phyloP scores from a whole-genome alignment of 2,113 vertebrate species.

The Parotia lawesii region DNA sequence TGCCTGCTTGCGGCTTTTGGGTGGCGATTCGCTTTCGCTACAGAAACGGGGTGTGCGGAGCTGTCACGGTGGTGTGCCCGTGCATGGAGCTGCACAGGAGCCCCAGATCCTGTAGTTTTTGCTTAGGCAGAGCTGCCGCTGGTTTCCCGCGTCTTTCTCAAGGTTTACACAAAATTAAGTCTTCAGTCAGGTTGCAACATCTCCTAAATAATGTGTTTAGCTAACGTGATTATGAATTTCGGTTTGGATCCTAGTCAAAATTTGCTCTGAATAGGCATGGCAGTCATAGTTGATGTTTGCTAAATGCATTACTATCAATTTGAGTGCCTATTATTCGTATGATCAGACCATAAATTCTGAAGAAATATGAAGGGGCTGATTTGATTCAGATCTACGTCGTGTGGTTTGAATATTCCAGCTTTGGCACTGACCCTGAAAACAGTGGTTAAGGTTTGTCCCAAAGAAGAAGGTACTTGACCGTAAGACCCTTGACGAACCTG shows the following conservation, averaged over 20 bases:
- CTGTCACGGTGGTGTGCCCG: background rate
- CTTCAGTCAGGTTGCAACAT: background rate
- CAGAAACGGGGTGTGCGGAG: background rate
- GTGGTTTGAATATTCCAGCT: background rate
- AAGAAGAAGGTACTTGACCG: background rate
- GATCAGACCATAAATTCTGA: background rate
- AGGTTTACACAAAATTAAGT: background rate
- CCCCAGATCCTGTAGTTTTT: background rate
- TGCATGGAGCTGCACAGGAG: background rate
- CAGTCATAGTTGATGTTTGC: background rate
- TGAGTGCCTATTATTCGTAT: background rate
- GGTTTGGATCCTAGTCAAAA: background rate
- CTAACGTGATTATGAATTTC: background rate
- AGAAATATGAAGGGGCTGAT: background rate
- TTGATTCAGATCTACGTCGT: fast-evolving
- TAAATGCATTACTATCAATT: background rate
- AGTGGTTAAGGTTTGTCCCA: background rate
- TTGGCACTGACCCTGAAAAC: background rate
- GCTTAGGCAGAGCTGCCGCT: background rate
- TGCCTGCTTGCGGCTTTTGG: background rate
- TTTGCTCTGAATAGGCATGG: background rate
- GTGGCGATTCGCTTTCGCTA: background rate
- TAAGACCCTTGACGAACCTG: background rate
- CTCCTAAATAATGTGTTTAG: background rate
- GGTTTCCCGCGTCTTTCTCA: background rate